Evolutionary conservation across 1,140 invertebrate genomes (phyloP).

Genomic region (Portunus trituberculatus): DNA sequence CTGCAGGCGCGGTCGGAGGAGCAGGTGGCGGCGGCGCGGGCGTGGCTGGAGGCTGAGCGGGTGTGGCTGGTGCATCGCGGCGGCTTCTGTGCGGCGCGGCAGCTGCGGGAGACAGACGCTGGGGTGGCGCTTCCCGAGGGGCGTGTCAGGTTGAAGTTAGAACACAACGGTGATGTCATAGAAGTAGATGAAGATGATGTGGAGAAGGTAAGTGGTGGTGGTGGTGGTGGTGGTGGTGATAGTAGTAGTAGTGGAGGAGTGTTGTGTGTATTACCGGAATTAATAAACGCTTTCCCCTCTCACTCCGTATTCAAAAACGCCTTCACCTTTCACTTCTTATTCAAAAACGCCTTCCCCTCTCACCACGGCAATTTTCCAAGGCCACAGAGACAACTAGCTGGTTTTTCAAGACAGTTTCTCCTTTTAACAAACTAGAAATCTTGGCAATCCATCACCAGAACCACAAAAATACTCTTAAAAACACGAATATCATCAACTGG

Average conservation of each 20-base stretch:
- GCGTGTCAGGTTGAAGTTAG: conserved; percentile 88
- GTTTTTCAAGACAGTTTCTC: too few relatives aligned
- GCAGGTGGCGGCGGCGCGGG: conserved; percentile 88
- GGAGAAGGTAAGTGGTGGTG: conserved; percentile 86
- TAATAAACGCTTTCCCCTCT: too few relatives aligned
- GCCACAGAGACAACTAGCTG: too few relatives aligned
- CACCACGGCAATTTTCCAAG: too few relatives aligned
- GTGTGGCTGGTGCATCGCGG: conserved; percentile 95
- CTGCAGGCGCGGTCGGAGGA: conserved; percentile 85
- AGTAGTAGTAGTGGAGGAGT: neutral
- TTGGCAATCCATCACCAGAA: too few relatives aligned
- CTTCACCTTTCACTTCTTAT: too few relatives aligned
- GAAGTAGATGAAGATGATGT: conserved; percentile 95
- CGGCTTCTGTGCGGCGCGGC: conserved; percentile 90
- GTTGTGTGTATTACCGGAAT: too few relatives aligned
- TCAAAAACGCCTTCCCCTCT: too few relatives aligned
- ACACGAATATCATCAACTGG: too few relatives aligned
- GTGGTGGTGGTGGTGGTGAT: neutral
- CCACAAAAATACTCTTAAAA: too few relatives aligned
- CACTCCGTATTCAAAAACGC: too few relatives aligned
- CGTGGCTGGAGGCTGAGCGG: conserved; percentile 89
- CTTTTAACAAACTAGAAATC: too few relatives aligned
- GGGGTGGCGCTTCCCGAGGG: conserved; percentile 82
- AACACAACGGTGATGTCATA: conserved; percentile 88
- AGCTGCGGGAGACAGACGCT: conserved; percentile 80